Conservation (phyloP, 1,140 invertebrate species). For the Calephelis virginiensis region DNA sequence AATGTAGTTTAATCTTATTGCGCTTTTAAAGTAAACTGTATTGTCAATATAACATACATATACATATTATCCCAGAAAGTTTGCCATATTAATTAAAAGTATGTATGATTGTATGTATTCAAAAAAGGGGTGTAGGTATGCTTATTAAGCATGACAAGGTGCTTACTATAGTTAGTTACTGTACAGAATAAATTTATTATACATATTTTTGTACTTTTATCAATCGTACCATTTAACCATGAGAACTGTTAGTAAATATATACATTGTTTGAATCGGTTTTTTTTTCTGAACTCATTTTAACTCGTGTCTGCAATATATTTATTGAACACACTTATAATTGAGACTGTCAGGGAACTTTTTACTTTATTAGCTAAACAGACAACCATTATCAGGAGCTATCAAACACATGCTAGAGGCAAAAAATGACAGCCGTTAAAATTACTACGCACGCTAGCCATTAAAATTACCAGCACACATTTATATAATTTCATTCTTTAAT, state of each 20-base stretch:
- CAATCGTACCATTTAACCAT: not conserved
- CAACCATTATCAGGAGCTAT: no score
- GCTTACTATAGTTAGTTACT: constrained; percentile 74
- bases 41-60: not conserved
- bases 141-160: constrained; percentile 53
- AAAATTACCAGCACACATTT: no score
- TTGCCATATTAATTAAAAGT: constrained; percentile 38
- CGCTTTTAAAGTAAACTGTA: constrained; percentile 6
- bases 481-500: no score
- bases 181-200: constrained; percentile 74
- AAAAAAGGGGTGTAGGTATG: constrained; percentile 39
- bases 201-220: constrained; percentile 58
- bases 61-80: not conserved
- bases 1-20: not conserved
- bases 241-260: not conserved
- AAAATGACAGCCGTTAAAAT: no score
- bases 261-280: not conserved
- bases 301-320: no score
- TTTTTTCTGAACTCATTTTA: no score
- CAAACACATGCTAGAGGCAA: no score
- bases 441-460: no score
- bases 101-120: constrained; percentile 27
- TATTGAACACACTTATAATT: no score
- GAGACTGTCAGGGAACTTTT: no score
- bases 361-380: no score